Percentiles rank a stretch among this genome's conserved stretches.
Conservation (phyloP, 2,797 vertebrate genomes). For the Synanceia verrucosa region DNA sequence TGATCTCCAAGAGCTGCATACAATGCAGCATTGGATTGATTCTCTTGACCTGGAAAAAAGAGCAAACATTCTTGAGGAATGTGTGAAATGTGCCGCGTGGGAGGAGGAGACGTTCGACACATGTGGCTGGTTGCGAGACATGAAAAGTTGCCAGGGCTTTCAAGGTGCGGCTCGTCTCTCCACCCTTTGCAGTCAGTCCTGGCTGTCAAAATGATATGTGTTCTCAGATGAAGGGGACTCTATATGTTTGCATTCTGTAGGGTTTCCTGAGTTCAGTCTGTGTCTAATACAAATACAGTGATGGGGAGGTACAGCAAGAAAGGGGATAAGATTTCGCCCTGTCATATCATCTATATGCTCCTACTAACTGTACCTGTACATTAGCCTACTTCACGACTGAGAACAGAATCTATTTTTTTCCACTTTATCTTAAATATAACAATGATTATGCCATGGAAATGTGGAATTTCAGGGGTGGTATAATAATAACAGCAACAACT, state of each 20-base stretch:
- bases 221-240: slow-evolving; percentile 38
- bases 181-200: slow-evolving; percentile 54
- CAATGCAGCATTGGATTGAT: slow-evolving; percentile 54
- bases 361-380: neutral
- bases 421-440: neutral
- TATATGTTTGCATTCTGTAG: slow-evolving; percentile 43
- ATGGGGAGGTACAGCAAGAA: neutral
- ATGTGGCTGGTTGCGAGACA: slow-evolving; percentile 72
- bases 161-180: slow-evolving; percentile 73
- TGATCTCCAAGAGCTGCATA: slow-evolving; percentile 14
- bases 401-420: neutral
- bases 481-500: neutral
- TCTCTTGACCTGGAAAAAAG: slow-evolving; percentile 65
- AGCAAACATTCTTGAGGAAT: slow-evolving; percentile 76
- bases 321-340: neutral
- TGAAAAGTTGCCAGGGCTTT: slow-evolving; percentile 71
- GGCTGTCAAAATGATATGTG: slow-evolving; percentile 63
- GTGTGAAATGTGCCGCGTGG: slow-evolving; percentile 78
- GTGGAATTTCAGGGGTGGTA: neutral
- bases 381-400: neutral
- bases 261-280: slow-evolving; percentile 25
- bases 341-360: neutral
- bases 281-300: slow-evolving; percentile 26
- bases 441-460: neutral
- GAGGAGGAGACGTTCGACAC: slow-evolving; percentile 77